phyloP scores from a whole-genome alignment of 37 sponge, comb jelly and placozoan genomes.

The Diacarnus erythraeanus region DNA sequence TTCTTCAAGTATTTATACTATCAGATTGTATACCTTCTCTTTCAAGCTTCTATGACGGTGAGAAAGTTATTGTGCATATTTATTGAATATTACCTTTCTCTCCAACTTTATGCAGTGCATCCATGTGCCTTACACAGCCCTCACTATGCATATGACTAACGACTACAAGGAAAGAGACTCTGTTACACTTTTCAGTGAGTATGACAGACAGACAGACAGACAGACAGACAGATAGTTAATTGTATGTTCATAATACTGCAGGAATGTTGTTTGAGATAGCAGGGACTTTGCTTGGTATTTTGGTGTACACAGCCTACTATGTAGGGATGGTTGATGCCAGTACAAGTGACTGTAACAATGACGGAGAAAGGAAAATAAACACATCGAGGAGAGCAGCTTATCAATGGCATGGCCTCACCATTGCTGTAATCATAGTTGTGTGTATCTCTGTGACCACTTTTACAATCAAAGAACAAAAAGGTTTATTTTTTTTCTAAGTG shows the following conservation, averaged over 20 bases:
- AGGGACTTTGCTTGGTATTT: conserved; percentile 74
- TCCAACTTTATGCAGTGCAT: conserved; percentile 42
- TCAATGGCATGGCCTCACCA: conserved; percentile 52
- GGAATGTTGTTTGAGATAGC: conserved; percentile 68
- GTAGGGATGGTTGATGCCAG: not conserved
- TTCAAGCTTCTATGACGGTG: conserved; percentile 63
- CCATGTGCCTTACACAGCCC: conserved; percentile 88
- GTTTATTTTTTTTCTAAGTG: too few species aligned
- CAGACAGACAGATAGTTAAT: not conserved
- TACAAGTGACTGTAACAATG: not conserved
- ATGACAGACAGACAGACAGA: not conserved
- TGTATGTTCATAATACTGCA: not conserved
- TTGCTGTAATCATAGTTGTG: conserved; percentile 47
- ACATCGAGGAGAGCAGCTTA: conserved; percentile 24
- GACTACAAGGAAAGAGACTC: conserved; percentile 78
- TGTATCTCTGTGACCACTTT: conserved; percentile 40
- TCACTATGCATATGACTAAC: conserved; percentile 74
- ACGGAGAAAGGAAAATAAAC: not conserved
- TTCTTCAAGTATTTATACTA: conserved; percentile 60
- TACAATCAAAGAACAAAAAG: conserved; percentile 69
- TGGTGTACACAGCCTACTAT: conserved; percentile 52
- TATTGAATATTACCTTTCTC: not conserved
- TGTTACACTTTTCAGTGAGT: conserved; percentile 76
- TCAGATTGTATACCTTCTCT: conserved; percentile 51
- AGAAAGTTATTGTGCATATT: not conserved